Evolutionary conservation across 2,113 vertebrate genomes (phyloP).

Genomic region (Prunella fulvescens): DNA sequence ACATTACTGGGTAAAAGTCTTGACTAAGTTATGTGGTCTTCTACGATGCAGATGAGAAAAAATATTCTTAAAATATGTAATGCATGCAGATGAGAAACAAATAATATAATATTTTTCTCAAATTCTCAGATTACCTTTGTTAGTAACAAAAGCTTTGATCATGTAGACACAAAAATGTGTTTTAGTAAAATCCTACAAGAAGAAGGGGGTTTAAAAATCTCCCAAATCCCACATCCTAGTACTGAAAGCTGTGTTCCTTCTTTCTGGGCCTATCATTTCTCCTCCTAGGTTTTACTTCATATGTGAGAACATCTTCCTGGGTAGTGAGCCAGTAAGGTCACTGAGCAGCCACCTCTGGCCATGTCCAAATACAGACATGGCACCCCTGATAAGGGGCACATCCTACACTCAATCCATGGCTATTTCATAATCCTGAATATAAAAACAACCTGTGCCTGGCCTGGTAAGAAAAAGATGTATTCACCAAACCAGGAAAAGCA

Average conservation of each 20-base stretch:
- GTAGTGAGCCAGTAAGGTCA: background rate
- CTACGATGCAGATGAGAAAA: background rate
- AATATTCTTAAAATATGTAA: background rate
- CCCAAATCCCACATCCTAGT: background rate
- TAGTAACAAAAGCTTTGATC: background rate
- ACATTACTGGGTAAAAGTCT: background rate
- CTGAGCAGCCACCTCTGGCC: background rate
- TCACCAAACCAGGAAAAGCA: background rate
- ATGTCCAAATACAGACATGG: background rate
- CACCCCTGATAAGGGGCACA: background rate
- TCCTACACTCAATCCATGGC: background rate
- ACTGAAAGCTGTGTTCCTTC: background rate
- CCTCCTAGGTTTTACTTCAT: background rate
- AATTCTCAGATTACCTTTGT: background rate
- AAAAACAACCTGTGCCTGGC: background rate
- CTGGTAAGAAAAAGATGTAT: background rate
- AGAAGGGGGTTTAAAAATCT: background rate
- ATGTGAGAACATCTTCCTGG: background rate
- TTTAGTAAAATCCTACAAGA: background rate
- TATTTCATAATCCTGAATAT: background rate
- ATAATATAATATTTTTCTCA: background rate
- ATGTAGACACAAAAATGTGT: background rate
- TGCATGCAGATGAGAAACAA: background rate
- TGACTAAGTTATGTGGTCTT: background rate
- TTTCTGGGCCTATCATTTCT: background rate